These are phyloP conservation scores for Montipora capricornis DNA, from an alignment of 64 coral and sea anemone species.

Conservation along the genomic window DNA sequence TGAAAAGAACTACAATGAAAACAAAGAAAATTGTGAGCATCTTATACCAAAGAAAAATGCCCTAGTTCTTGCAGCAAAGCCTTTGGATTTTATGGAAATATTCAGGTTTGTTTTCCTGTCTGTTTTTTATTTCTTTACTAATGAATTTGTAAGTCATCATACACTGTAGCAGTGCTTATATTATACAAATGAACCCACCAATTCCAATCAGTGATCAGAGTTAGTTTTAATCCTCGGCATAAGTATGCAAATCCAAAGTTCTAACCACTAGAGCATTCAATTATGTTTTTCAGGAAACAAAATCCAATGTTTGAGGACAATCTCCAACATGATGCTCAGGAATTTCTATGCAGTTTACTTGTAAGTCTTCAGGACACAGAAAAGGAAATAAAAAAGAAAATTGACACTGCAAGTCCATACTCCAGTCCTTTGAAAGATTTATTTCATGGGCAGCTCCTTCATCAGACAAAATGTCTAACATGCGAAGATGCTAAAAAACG, in stretches of 20 bases:
- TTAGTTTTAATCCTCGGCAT: no score
- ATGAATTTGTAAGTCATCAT: no score
- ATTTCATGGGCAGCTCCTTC: conserved; percentile 89
- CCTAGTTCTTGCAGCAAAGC: conserved; percentile 82
- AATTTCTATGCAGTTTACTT: conserved; percentile 89
- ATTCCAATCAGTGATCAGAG: no score
- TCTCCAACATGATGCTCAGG: conserved; percentile 96
- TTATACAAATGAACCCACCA: no score
- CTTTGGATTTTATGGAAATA: conserved; percentile 79
- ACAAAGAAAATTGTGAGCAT: conserved; percentile 78
- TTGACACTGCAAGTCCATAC: background rate
- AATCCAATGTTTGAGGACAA: conserved; percentile 86
- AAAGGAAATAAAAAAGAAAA: conserved; percentile 58
- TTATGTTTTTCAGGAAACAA: conserved; percentile 48
- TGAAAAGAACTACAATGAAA: conserved; percentile 77
- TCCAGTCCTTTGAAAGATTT: conserved; percentile 62
- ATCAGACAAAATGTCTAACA: conserved; percentile 94
- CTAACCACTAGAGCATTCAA: no score
- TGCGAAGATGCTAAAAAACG: conserved; percentile 90
- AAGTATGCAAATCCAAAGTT: no score
- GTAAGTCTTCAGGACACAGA: conserved; percentile 83
- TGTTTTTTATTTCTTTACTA: background rate
- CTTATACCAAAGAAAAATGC: conserved; percentile 51
- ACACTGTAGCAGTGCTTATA: no score
- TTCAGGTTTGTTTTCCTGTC: conserved; percentile 75